Evolutionary conservation across 2,113 vertebrate species (phyloP).

Genomic region (Anoura caudifer): DNA sequence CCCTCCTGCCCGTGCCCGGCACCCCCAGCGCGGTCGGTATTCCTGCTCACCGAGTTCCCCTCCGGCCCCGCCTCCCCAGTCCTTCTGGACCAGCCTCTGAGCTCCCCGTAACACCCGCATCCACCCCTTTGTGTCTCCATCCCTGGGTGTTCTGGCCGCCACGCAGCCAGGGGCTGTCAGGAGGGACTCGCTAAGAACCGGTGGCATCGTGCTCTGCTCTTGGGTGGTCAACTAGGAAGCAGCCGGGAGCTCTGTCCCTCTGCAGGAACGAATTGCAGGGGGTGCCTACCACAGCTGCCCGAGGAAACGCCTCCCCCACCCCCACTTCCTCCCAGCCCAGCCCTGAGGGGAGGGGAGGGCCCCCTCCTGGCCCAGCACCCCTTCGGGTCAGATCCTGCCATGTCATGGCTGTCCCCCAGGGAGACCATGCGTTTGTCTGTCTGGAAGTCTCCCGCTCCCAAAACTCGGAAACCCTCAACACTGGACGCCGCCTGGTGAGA

Average conservation of each 20-base stretch:
- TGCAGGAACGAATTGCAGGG: constrained; percentile 47
- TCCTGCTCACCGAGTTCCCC: background rate
- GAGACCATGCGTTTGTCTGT: background rate
- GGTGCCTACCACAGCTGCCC: background rate
- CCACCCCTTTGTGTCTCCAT: background rate
- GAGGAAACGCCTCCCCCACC: background rate
- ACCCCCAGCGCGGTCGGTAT: background rate
- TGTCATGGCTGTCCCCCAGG: background rate
- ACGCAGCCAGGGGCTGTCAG: constrained; percentile 54
- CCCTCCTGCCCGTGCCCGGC: background rate
- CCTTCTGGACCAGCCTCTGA: background rate
- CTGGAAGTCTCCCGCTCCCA: background rate
- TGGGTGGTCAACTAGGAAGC: constrained; percentile 61
- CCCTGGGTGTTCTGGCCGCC: constrained; percentile 27
- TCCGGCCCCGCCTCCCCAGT: background rate
- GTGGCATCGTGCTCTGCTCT: constrained; percentile 31
- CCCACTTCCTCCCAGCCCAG: background rate
- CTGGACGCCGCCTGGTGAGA: background rate
- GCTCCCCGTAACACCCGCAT: constrained; percentile 32
- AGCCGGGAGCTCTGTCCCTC: background rate
- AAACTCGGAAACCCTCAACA: background rate
- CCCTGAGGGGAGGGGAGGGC: no score
- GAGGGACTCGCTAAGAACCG: constrained; percentile 42
- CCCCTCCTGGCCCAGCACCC: background rate
- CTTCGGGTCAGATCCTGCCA: background rate